These are phyloP conservation scores for Salvelinus fontinalis DNA, from an alignment of 2,113 vertebrate genomes.

Conservation along the genomic window DNA sequence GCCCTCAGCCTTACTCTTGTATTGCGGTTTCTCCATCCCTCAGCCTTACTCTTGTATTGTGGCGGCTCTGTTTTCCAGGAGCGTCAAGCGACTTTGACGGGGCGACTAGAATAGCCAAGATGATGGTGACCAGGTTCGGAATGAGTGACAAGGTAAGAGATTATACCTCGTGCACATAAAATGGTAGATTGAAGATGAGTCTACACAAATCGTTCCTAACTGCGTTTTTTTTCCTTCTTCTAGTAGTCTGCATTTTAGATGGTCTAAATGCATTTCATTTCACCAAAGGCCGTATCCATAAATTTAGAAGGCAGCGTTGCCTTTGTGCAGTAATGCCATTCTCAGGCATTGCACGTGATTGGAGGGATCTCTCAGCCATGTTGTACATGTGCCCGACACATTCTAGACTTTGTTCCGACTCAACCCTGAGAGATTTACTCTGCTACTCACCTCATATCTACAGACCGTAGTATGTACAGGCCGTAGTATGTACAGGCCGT, in stretches of 20 bases:
- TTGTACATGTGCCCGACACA: slow-evolving; percentile 3
- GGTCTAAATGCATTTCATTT: too few species aligned
- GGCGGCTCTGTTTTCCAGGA: slow-evolving; percentile 66
- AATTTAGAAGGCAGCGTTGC: not conserved
- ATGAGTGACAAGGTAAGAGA: slow-evolving; percentile 94
- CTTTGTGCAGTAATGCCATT: not conserved
- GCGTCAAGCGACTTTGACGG: slow-evolving; percentile 98
- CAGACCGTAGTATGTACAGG: too few species aligned
- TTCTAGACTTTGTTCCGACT: slow-evolving; percentile 24
- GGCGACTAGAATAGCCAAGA: slow-evolving; percentile 92
- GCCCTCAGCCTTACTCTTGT: not conserved
- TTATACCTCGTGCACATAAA: too few species aligned
- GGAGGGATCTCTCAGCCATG: slow-evolving; percentile 4
- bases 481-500: too few species aligned
- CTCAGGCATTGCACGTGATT: slow-evolving; percentile 17
- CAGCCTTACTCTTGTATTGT: too few species aligned
- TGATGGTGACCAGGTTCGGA: slow-evolving; percentile 97
- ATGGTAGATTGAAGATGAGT: too few species aligned
- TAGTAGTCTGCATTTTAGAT: too few species aligned
- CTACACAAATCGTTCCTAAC: too few species aligned
- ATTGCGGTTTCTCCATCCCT: too few species aligned
- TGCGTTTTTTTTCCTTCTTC: too few species aligned
- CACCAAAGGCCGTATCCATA: too few species aligned
- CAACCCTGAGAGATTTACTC: not conserved
- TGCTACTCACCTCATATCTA: too few species aligned